Percentiles rank a stretch among this genome's conserved stretches.
Evolutionary conservation across 2,888 invertebrate species (phyloP).

Genomic region (Quadriops clusia): DNA sequence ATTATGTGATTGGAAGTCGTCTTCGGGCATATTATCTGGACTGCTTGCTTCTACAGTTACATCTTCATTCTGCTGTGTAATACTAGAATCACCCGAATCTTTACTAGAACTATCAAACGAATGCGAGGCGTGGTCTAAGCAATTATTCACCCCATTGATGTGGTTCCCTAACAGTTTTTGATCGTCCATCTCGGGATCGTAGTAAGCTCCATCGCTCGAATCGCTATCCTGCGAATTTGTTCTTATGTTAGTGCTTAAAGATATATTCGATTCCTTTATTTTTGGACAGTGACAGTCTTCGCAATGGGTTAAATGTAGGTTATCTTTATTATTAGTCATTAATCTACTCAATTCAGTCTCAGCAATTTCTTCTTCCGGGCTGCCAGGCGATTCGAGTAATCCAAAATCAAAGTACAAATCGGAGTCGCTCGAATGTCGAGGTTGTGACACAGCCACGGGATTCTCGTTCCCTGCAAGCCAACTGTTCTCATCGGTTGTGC

Average conservation of each 20-base stretch:
- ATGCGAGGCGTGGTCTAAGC: too few relatives aligned
- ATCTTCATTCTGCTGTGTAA: not conserved
- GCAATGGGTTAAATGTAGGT: constrained; percentile 22
- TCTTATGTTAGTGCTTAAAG: constrained; percentile 11
- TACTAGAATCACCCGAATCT: not conserved
- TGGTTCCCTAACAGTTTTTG: constrained; percentile 4
- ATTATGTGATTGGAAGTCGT: too few relatives aligned
- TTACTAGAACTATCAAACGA: too few relatives aligned
- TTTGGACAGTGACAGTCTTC: constrained; percentile 37
- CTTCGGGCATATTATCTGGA: too few relatives aligned
- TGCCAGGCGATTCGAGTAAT: constrained; percentile 54
- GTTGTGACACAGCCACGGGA: constrained; percentile 37
- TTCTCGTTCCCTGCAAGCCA: constrained; percentile 32
- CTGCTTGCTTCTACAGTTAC: too few relatives aligned
- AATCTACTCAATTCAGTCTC: constrained; percentile 26
- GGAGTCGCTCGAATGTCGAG: constrained; percentile 36
- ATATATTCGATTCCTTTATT: constrained; percentile 40
- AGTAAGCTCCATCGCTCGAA: constrained; percentile 40
- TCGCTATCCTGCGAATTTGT: constrained; percentile 34
- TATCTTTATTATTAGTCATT: constrained; percentile 30
- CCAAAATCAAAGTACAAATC: constrained; percentile 56
- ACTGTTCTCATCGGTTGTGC: constrained; percentile 29
- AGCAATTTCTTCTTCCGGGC: constrained; percentile 46
- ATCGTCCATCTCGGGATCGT: constrained; percentile 30
- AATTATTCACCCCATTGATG: too few relatives aligned